Base-by-base conservation (phyloP, 2,888 invertebrate genomes). In the Latrodectus hesperus region DNA sequence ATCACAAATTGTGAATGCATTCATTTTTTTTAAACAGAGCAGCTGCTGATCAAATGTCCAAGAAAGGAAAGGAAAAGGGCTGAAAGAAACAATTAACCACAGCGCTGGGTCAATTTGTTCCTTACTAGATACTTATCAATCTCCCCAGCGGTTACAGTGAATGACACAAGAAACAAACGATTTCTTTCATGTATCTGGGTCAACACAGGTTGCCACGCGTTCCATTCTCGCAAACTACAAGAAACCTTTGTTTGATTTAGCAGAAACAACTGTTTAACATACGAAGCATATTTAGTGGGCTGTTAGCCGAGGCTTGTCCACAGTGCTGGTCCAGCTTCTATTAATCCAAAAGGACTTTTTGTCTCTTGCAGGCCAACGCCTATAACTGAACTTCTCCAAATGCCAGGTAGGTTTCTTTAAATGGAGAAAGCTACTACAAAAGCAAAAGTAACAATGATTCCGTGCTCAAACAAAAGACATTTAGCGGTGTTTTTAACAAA, bases 401-500 rank as follows among this genome's bases (percentile, higher is more conserved):
- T 38, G 38, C 38, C n/a, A 60, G 60, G 60, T 60, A 60, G 12
- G n/a, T 60, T 60, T 60, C 60, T 60, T 60, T 60, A 60, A 10
- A 60, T 60, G 60, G 60, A 60, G 60, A 60, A 60, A 60, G 12
- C 60, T n/a, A 16, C n/a, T 11, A n/a, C n/a, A 11, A 60, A 55
- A 81, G 67, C 53, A 72, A 73, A 53, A 22, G 53, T 12, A 82
- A 82, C 82, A 82, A 82, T 82, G 68, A 55, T 68, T 82, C 22
- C 70, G 70, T 75, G 67, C 75, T 70, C 60, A 68, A 75, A 82
- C 82, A 82, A 82, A 82, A 68, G 70, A 55, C 82, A 70, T 82
- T 82, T 82, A 82, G 82, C 82, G 65, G 73, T 52, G 65, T 67
- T 80, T 81, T 67, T n/a, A 26, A 78, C 52, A 73, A 65, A 51